These are phyloP conservation scores for Drosophila biarmipes DNA, from an alignment of 1,140 invertebrate species.

Conservation along the genomic window DNA sequence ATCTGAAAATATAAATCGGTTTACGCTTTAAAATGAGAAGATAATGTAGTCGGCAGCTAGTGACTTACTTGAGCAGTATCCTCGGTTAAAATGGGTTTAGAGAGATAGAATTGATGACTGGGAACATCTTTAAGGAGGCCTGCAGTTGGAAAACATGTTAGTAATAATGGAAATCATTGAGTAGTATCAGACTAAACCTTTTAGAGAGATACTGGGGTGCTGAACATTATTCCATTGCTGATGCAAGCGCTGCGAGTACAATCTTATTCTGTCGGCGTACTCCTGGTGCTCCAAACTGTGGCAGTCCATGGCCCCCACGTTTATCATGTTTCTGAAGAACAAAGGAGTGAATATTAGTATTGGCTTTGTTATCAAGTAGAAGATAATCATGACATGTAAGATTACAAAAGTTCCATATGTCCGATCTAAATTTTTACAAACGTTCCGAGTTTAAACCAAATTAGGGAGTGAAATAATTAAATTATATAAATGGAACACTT, in stretches of 20 bases:
- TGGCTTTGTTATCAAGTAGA: background rate
- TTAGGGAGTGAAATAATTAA: too few relatives aligned
- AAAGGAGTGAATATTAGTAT: background rate
- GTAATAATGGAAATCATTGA: background rate
- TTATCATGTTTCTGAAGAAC: conserved; percentile 90
- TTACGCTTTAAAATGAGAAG: too few relatives aligned
- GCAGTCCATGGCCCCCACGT: conserved; percentile 92
- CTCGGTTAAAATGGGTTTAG: conserved; percentile 42
- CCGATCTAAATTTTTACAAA: too few relatives aligned
- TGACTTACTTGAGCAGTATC: conserved; percentile 71
- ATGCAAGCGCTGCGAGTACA: conserved; percentile 88
- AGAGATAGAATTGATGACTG: conserved; percentile 75
- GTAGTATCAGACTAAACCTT: conserved; percentile 41
- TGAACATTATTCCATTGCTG: conserved; percentile 85
- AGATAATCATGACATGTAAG: background rate
- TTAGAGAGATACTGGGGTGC: conserved; percentile 54
- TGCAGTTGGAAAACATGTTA: conserved; percentile 9
- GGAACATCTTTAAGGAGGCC: conserved; percentile 80
- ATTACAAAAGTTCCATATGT: too few relatives aligned
- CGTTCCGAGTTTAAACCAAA: too few relatives aligned
- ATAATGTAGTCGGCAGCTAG: too few relatives aligned
- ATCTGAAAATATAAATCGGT: conserved; percentile 86
- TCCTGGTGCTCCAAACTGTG: conserved; percentile 91
- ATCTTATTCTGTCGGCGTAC: conserved; percentile 90
- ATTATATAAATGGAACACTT: background rate